Evolutionary conservation across 2,888 invertebrate genomes (phyloP).

Genomic region (Andrena bucephala): DNA sequence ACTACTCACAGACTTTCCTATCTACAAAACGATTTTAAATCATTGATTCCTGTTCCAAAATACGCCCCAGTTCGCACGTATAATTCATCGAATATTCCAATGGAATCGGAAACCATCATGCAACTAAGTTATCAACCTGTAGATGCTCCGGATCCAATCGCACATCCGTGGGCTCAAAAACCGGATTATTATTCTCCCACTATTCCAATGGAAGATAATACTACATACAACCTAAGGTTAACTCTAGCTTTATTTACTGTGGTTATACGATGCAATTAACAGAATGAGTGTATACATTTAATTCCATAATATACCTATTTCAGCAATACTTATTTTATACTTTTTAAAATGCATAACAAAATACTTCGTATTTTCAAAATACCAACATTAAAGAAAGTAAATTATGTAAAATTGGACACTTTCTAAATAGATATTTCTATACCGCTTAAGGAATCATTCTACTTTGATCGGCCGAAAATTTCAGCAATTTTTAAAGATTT

Average conservation of each 20-base stretch:
- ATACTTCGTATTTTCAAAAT: not conserved
- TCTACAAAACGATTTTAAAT: conserved; percentile 86
- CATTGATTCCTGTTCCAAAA: conserved; percentile 83
- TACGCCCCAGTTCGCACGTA: conserved; percentile 86
- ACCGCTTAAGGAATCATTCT: too few species aligned
- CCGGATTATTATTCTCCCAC: conserved; percentile 73
- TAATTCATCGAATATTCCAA: conserved; percentile 86
- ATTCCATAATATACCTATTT: not conserved
- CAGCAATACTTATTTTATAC: too few species aligned
- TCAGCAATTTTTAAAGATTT: too few species aligned
- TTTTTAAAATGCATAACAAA: too few species aligned
- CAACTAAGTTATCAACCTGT: conserved; percentile 85
- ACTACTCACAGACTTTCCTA: conserved; percentile 89
- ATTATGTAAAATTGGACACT: too few species aligned
- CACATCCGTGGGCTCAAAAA: conserved; percentile 74
- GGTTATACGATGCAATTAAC: not conserved
- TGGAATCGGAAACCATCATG: conserved; percentile 86
- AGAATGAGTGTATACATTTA: not conserved
- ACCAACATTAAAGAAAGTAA: too few species aligned
- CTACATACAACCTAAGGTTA: conserved; percentile 81
- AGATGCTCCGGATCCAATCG: conserved; percentile 61
- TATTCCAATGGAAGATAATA: conserved; percentile 76
- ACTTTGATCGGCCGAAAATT: too few species aligned
- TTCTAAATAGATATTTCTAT: too few species aligned
- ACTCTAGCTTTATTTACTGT: not conserved